phyloP scores from a whole-genome alignment of 2,113 vertebrate genomes.

The Lontra canadensis region DNA sequence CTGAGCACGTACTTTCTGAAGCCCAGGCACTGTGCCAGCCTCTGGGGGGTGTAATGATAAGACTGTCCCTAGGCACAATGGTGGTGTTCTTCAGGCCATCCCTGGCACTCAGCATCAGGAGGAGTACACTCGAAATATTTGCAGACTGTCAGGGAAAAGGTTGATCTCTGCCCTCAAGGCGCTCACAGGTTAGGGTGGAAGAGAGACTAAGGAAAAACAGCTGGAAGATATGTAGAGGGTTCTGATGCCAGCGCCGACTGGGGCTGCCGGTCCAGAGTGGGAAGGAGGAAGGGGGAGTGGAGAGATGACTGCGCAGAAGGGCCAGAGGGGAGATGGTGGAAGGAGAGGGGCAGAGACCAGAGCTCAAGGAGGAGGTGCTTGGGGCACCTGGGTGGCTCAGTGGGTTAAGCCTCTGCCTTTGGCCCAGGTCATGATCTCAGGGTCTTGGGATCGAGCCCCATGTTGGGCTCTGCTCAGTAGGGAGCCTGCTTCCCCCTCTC shows the following conservation, averaged over 20 bases:
- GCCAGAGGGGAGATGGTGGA: neutral
- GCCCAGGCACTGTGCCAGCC: neutral
- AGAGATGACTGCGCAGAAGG: neutral
- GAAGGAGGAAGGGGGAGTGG: fast-evolving
- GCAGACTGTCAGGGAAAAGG: neutral
- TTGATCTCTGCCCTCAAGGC: neutral
- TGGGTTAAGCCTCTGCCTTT: no score
- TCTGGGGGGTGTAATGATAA: fast-evolving
- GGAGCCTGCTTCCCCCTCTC: no score
- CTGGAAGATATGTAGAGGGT: neutral
- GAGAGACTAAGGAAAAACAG: neutral
- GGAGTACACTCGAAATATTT: neutral
- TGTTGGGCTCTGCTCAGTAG: no score
- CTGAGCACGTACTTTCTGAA: fast-evolving
- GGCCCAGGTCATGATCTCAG: no score
- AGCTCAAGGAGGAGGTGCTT: neutral
- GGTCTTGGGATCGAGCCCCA: no score
- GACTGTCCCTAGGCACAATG: fast-evolving
- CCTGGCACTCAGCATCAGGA: neutral
- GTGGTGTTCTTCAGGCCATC: neutral
- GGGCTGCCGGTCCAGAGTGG: fast-evolving
- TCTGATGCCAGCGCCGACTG: neutral
- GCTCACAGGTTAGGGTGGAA: neutral
- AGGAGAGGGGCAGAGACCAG: neutral
- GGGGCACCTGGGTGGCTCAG: no score